Evolutionary conservation across 2,888 invertebrate species (phyloP), one percentile per base, ranked within the genome.

Genomic region (Halictus quadricinctus): DNA sequence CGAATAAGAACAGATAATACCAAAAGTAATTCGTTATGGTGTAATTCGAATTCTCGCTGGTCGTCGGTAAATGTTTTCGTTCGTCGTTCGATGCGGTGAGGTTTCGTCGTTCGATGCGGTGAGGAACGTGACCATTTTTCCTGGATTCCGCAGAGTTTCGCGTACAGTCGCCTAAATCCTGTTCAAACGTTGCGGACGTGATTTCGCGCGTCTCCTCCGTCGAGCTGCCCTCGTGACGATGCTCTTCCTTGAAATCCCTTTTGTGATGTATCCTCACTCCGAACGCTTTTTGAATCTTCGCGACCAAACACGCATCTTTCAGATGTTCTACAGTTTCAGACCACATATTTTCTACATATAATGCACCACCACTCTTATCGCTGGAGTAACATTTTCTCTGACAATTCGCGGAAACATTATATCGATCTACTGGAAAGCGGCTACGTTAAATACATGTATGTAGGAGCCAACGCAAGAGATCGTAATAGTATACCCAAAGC

Each of bases 1-100:
- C 98, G 93, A 98, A 96, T 36, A 96, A 95, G 94, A 98, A 98
- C 86, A 98, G 93, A 94, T 97, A 97, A 95, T 98, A 98, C 97
- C 98, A 97, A 92, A 97, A 97, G 92, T 96, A 96, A 94, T 97
- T 97, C 73, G 95, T 96, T 81, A 97, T 96, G 73, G 95, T 95
- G 91, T 95, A 96, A 76, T 95, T 95, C 5, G 95, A 92, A 66
- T 95, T 95, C 85, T 94, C 94, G 1, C 88, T 90, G 8, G 93
- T 92, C 21, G 60, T 15, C 18, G n/a, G 29, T 46, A 43, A n/a
- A 43, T 74, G 12, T 60, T 77, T 54, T 18, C 69, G 58, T 75
- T 84, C 80, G 13, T 73, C 83, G 76, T 8, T 60, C 2, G 18
- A 43, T 94, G 82, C 92, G 21, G 25, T 41, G 43, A 77, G 25